Base-by-base conservation (phyloP, 2,888 invertebrate species). In the Trisateles emortualis region DNA sequence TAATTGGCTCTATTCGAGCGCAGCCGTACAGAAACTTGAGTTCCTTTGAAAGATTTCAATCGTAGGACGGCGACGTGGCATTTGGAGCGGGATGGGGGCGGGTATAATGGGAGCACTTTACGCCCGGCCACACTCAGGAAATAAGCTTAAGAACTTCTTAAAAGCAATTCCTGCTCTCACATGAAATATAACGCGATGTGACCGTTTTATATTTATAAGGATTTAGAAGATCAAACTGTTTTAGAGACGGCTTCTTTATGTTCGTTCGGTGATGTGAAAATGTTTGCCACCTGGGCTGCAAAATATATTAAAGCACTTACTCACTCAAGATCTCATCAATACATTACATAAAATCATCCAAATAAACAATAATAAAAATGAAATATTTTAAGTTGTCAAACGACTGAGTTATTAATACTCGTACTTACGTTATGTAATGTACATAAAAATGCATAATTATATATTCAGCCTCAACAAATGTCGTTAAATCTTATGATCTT, bases 61-160 rank as follows among this genome's bases (percentile, higher is more conserved):
- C 77, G 79, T 66, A 69, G 8, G 26, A 26, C 26, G 26, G n/a
- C 72, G 78, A 75, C 70, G 72, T 66, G 74, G 78, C 69, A 84
- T 85, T 86, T 83, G 81, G 62, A 50, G 68, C 64, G 73, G 63
- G 67, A 69, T 56, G 72, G 69, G 72, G 75, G 65, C 68, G 79
- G 75, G 77, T 67, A 81, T 90, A 92, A 92, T 91, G 90, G 90
- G 81, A 87, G 86, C 91, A 92, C 92, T 92, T 92, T 90, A 88
- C 87, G 78, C 88, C 83, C 88, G 78, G 81, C 86, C 86, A 85
- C 87, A 84, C 86, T 81, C 89, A 88, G 92, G 92, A 92, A 92
- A 92, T 92, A 92, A 92, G 92, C 92, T 92, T 90, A 89, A 86
- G 86, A 91, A 92, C 90, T 91, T 84, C 86, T 84, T 92, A 91